Conservation (phyloP, 1,140 invertebrate genomes). For the Drosophila novamexicana region DNA sequence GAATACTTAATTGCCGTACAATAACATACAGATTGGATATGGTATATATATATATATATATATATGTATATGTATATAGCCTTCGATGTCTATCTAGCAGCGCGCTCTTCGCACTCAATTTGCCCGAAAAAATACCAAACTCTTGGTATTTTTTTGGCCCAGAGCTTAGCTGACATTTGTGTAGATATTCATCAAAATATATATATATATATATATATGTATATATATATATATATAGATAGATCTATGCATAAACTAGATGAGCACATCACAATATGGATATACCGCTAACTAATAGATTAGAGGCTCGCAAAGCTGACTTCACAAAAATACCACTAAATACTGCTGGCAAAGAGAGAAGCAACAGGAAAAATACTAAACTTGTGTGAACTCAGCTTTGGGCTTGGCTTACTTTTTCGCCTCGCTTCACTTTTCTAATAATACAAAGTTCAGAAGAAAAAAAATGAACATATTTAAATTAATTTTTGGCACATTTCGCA, state of each 20-base stretch:
- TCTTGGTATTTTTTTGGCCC: conserved; percentile 22
- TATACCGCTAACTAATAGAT: conserved; percentile 59
- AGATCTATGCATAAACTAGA: conserved; percentile 46
- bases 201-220: conserved; percentile 13
- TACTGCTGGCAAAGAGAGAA: too few species aligned
- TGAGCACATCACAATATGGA: conserved; percentile 81
- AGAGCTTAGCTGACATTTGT: background rate
- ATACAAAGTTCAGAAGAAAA: conserved; percentile 1
- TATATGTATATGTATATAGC: conserved; percentile 9
- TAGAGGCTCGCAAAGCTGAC: conserved; percentile 11
- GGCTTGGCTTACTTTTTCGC: background rate
- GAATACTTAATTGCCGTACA: conserved; percentile 10
- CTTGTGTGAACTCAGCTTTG: conserved; percentile 12
- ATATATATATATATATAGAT: conserved; percentile 22
- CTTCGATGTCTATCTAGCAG: too few species aligned
- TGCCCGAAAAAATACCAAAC: background rate
- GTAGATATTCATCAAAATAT: background rate
- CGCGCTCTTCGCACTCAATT: too few species aligned
- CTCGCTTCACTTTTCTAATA: background rate
- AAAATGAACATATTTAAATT: conserved; percentile 48
- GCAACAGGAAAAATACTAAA: conserved; percentile 7
- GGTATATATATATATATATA: too few species aligned
- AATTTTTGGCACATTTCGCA: conserved; percentile 82
- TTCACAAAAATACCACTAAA: conserved; percentile 6
- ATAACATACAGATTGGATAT: conserved; percentile 9